These are phyloP conservation scores for Malacoraja senta DNA, from an alignment of 2,797 vertebrate species.

Conservation along the genomic window DNA sequence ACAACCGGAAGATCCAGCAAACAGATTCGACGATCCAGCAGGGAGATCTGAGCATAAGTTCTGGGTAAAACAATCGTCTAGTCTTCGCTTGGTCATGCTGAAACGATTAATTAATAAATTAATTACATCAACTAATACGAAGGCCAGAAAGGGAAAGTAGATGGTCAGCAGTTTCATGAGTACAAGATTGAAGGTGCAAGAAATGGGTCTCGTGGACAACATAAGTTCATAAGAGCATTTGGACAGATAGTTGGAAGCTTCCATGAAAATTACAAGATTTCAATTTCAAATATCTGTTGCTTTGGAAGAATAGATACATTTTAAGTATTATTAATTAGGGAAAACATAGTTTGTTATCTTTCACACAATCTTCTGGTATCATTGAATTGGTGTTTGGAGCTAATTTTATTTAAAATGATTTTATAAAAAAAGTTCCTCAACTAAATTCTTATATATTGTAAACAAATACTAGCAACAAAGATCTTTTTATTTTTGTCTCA, in stretches of 20 bases:
- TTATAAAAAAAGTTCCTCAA: not conserved
- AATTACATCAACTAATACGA: not conserved
- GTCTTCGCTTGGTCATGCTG: too few relatives aligned
- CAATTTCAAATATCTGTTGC: not conserved
- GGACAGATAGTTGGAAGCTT: not conserved
- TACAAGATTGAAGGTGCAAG: too few relatives aligned
- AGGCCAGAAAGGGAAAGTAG: not conserved
- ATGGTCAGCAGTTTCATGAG: too few relatives aligned
- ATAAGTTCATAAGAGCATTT: not conserved
- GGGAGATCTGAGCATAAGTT: too few relatives aligned
- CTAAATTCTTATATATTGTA: not conserved
- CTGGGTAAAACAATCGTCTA: too few relatives aligned
- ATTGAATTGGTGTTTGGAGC: not conserved
- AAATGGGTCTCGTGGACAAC: not conserved
- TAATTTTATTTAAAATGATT: not conserved
- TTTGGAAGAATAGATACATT: not conserved
- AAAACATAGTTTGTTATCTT: not conserved
- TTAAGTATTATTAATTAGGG: not conserved
- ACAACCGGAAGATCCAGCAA: too few relatives aligned
- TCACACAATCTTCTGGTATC: not conserved
- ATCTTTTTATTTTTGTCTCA: not conserved
- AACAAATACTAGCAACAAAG: not conserved
- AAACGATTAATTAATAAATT: too few relatives aligned
- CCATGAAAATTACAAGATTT: not conserved
- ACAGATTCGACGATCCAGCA: too few relatives aligned